Evolutionary conservation across 2,888 invertebrate genomes (phyloP).

Genomic region (Allacma fusca): DNA sequence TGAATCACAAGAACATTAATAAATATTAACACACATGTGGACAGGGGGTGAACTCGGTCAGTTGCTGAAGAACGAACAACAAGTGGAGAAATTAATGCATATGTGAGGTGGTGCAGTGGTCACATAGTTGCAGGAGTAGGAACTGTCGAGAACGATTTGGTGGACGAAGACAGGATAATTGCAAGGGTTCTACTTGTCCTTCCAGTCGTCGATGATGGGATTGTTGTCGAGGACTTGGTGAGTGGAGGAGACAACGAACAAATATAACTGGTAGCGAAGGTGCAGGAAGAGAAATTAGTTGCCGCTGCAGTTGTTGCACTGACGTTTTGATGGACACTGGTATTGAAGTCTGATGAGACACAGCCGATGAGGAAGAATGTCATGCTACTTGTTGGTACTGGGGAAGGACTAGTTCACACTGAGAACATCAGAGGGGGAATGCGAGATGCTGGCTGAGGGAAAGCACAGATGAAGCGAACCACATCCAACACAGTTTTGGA

Average conservation of each 20-base stretch:
- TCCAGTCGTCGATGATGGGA: neutral
- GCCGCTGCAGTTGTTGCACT: constrained; percentile 14
- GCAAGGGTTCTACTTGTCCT: too few species aligned
- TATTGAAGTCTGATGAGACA: constrained; percentile 41
- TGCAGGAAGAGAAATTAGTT: neutral
- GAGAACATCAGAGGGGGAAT: constrained; percentile 51
- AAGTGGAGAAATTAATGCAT: neutral
- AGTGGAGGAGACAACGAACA: neutral
- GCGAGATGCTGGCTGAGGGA: constrained; percentile 45
- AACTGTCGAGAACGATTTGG: neutral
- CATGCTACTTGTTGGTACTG: constrained; percentile 53
- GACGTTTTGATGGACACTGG: constrained; percentile 36
- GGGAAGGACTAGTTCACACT: constrained; percentile 42
- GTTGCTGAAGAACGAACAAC: neutral
- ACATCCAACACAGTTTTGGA: constrained; percentile 5
- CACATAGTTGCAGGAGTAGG: constrained; percentile 10
- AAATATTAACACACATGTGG: constrained; percentile 30
- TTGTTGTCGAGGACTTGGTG: neutral
- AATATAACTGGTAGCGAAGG: neutral
- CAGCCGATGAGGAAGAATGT: constrained; percentile 47
- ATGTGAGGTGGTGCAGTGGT: neutral
- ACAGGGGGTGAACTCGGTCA: neutral
- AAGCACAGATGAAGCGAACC: constrained; percentile 30
- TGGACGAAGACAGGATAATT: neutral
- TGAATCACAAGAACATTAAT: constrained; percentile 43